Evolutionary conservation across 2,113 vertebrate species (phyloP).

Genomic region (Panthera uncia): DNA sequence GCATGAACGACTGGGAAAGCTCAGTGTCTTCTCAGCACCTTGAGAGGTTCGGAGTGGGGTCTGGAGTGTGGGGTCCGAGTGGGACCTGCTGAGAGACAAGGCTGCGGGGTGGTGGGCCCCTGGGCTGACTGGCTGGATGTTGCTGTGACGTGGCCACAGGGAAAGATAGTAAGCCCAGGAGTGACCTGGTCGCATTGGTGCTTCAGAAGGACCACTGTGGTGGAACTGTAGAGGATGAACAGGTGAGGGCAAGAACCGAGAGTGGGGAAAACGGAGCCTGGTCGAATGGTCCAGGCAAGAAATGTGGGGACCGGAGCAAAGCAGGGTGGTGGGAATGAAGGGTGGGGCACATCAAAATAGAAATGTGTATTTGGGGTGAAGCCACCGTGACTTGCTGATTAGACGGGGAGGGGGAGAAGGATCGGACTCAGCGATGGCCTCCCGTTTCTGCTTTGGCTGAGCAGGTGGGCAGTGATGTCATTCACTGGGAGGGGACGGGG

Average conservation of each 20-base stretch:
- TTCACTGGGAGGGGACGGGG: neutral
- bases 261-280: neutral
- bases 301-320: no score
- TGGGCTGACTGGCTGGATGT: neutral
- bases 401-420: neutral
- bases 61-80: accelerated
- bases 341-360: neutral
- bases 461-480: neutral
- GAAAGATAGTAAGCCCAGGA: neutral
- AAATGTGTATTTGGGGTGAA: neutral
- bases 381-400: neutral
- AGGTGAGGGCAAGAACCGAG: neutral
- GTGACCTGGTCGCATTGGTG: neutral
- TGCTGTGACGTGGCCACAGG: neutral
- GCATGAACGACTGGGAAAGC: neutral
- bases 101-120: neutral
- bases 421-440: no score
- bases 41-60: neutral
- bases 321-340: neutral
- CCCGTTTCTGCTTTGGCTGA: neutral
- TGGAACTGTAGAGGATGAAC: neutral
- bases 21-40: neutral
- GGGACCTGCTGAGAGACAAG: neutral
- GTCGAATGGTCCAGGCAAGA: neutral
- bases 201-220: neutral